Conservation (phyloP, 2,888 invertebrate genomes). For the Gnatocerus cornutus region DNA sequence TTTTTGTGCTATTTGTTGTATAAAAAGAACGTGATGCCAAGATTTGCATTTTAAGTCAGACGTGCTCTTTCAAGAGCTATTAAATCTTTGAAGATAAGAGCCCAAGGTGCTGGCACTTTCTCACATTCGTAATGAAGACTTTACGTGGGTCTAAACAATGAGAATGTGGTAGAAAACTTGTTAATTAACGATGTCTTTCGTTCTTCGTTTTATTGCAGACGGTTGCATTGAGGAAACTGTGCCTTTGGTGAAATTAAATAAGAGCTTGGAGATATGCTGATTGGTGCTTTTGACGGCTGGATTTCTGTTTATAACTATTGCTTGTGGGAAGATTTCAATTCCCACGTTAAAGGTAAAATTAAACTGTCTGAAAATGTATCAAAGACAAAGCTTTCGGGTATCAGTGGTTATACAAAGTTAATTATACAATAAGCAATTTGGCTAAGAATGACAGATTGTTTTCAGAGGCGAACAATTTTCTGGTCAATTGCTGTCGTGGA, state of each 20-base stretch:
- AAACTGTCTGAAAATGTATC: too few species aligned
- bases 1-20: neutral
- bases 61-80: conserved; percentile 18
- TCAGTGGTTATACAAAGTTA: too few species aligned
- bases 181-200: neutral
- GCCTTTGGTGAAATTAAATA: too few species aligned
- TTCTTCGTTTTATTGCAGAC: neutral
- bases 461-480: too few species aligned
- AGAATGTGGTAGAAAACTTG: neutral
- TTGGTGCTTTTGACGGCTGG: neutral
- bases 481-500: too few species aligned
- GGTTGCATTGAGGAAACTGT: neutral
- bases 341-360: too few species aligned
- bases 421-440: too few species aligned
- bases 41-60: conserved; percentile 21
- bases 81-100: conserved; percentile 22
- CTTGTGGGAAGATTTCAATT: neutral
- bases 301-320: too few species aligned
- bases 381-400: too few species aligned
- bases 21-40: conserved; percentile 6
- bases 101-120: conserved; percentile 24
- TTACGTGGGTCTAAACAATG: neutral
- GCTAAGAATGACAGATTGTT: too few species aligned
- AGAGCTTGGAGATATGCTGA: neutral
- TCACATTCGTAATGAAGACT: conserved; percentile 4